A percentile compares a stretch with the other conserved stretches of the same genome.
Conservation (phyloP, 2,113 vertebrate species). For the Sardina pilchardus region DNA sequence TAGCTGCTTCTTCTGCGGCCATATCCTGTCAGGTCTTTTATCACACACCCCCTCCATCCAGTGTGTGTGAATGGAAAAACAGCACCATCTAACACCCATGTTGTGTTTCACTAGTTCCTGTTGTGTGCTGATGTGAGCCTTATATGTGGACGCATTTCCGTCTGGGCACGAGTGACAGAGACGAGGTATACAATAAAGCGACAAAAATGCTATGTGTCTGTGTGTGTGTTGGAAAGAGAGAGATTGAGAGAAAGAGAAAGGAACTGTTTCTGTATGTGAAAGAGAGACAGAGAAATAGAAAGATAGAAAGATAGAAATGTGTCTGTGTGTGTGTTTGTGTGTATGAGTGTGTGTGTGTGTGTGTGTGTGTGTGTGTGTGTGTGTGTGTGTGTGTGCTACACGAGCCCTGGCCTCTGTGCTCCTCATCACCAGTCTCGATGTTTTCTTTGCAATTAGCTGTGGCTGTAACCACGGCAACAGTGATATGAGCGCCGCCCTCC, state of each 20-base stretch:
- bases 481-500: constrained; percentile 51
- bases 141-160: not conserved
- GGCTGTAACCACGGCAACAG: constrained; percentile 66
- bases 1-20: not conserved
- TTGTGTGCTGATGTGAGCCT: not conserved
- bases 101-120: not conserved
- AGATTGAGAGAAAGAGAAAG: not conserved
- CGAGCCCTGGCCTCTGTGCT: constrained; percentile 44
- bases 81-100: not conserved
- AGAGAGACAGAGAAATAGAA: not conserved
- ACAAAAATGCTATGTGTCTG: not conserved
- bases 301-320: not conserved
- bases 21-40: too few species aligned
- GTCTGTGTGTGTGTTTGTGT: not conserved
- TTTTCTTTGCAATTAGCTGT: constrained; percentile 54
- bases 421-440: constrained; percentile 33
- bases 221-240: not conserved
- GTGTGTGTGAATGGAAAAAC: not conserved
- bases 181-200: not conserved
- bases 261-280: not conserved
- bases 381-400: constrained; percentile 21
- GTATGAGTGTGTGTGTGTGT: not conserved
- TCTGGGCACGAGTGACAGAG: too few species aligned
- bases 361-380: not conserved
- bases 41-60: too few species aligned